These are phyloP conservation scores for Catocala fraxini DNA, from an alignment of 2,888 invertebrate species.

Conservation along the genomic window DNA sequence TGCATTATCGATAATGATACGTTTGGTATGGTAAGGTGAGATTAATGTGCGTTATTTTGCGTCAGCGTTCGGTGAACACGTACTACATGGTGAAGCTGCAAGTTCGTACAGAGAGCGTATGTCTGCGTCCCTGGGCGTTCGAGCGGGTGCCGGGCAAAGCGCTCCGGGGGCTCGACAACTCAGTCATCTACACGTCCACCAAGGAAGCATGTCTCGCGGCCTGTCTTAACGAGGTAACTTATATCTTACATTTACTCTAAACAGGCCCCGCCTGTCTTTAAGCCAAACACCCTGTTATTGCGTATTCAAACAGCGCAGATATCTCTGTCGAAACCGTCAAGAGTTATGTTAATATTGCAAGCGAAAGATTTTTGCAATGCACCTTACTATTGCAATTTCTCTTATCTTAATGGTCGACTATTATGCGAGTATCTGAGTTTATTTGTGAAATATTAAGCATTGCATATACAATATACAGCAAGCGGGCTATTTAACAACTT, in stretches of 20 bases:
- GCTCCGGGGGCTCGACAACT: slow-evolving; percentile 96
- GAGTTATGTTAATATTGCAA: slow-evolving; percentile 3
- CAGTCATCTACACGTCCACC: slow-evolving; percentile 96
- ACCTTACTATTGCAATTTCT: background rate
- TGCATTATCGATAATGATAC: slow-evolving; percentile 48
- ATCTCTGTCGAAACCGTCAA: slow-evolving; percentile 7
- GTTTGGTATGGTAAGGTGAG: slow-evolving; percentile 24
- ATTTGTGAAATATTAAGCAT: slow-evolving; percentile 2
- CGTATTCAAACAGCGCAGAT: slow-evolving; percentile 19
- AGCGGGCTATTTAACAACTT: background rate
- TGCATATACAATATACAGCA: background rate
- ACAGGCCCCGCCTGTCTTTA: slow-evolving; percentile 5
- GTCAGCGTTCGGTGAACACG: slow-evolving; percentile 91
- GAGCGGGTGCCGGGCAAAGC: slow-evolving; percentile 97
- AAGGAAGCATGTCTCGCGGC: slow-evolving; percentile 98
- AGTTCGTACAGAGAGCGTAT: slow-evolving; percentile 96
- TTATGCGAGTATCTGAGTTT: slow-evolving; percentile 1
- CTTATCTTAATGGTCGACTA: slow-evolving; percentile 5
- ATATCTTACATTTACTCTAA: slow-evolving; percentile 29
- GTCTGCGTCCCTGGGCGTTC: slow-evolving; percentile 96
- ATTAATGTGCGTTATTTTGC: slow-evolving; percentile 44
- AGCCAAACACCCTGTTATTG: slow-evolving; percentile 6
- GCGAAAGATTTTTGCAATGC: background rate
- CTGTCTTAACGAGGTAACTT: slow-evolving; percentile 94
- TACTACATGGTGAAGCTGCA: slow-evolving; percentile 98